Evolutionary conservation across 2,888 invertebrate species (phyloP), one percentile per base, ranked within the genome.

Genomic region (Zele albiditarsus): DNA sequence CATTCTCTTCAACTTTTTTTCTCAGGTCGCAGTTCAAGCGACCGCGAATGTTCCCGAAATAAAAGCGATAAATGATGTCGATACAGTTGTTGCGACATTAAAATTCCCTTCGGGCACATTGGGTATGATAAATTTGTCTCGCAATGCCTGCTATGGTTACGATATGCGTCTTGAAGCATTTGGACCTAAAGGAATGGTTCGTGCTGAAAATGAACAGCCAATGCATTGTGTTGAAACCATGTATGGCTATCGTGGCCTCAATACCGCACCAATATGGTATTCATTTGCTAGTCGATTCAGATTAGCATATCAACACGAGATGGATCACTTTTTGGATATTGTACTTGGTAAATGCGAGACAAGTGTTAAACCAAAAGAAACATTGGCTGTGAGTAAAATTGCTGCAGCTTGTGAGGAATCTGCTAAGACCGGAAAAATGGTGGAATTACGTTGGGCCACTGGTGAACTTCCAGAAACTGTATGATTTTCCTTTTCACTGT

Each of bases 161-260:
- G 94, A 94, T 79, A 94, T 94, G 85, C 90, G 94, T 78, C 84
- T 94, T 0, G 94, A 94, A 89, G 92, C 91, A 12, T 93, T 93
- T 79, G 93, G 93, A 62, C 90, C 91, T 23, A 91, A 91, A 82
- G 93, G 93, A 79, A 90, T 90, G 89, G 86, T 93, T 12, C 90
- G 89, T 79, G 91, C 91, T 0, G 91, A 91, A 78, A 92, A 93
- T 80, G 91, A 91, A 81, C 90, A 90, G 70, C 91, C 92, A 0
- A 87, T 89, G 65, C 90, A 90, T 73, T 90, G 90, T 23, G 88
- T 91, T 0, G 90, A 90, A 79, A 83, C 86, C 0, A 85, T 90
- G 62, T 80, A 89, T 1, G 91, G 89, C 0, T 87, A 90, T 0
- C 85, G 89, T 16, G 91, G 91, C 3, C 74, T 89, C n/a, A 89